Conservation (phyloP, 2,797 vertebrate genomes). For the Microctenopoma lineatum region DNA sequence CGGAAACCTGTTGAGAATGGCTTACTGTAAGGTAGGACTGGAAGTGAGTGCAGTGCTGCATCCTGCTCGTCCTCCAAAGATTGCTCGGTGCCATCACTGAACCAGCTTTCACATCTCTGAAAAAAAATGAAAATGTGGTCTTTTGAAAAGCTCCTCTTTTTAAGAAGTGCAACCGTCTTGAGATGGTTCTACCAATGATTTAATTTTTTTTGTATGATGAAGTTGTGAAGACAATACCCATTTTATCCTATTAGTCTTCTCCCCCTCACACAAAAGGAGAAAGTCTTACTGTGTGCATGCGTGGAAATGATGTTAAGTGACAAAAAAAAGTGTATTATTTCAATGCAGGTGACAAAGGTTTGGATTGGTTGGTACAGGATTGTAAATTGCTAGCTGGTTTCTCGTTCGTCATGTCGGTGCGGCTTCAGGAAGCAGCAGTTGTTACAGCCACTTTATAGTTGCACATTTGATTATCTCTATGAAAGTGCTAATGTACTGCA, state of each 20-base stretch:
- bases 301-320: slow-evolving; percentile 71
- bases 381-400: slow-evolving; percentile 60
- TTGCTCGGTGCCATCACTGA: slow-evolving; percentile 86
- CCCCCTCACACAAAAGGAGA: slow-evolving; percentile 49
- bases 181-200: slow-evolving; percentile 59
- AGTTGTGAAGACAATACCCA: slow-evolving; percentile 43
- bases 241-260: slow-evolving; percentile 55
- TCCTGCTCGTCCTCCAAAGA: slow-evolving; percentile 92
- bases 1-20: slow-evolving; percentile 77
- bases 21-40: slow-evolving; percentile 74
- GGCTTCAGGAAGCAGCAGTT: slow-evolving; percentile 63
- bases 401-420: slow-evolving; percentile 49
- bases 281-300: slow-evolving; percentile 81
- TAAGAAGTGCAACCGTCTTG: slow-evolving; percentile 52
- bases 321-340: slow-evolving; percentile 24
- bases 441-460: slow-evolving; percentile 67
- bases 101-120: slow-evolving; percentile 74
- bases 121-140: slow-evolving; percentile 59
- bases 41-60: slow-evolving; percentile 82
- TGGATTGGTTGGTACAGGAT: slow-evolving; percentile 48
- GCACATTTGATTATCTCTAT: slow-evolving; percentile 74
- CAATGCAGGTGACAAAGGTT: slow-evolving; percentile 60
- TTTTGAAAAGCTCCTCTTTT: slow-evolving; percentile 76
- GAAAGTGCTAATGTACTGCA: slow-evolving; percentile 63
- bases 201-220: slow-evolving; percentile 81